Percentiles rank a stretch among this genome's conserved stretches.
Evolutionary conservation across 2,797 vertebrate genomes (phyloP).

Genomic region (Labroides dimidiatus): DNA sequence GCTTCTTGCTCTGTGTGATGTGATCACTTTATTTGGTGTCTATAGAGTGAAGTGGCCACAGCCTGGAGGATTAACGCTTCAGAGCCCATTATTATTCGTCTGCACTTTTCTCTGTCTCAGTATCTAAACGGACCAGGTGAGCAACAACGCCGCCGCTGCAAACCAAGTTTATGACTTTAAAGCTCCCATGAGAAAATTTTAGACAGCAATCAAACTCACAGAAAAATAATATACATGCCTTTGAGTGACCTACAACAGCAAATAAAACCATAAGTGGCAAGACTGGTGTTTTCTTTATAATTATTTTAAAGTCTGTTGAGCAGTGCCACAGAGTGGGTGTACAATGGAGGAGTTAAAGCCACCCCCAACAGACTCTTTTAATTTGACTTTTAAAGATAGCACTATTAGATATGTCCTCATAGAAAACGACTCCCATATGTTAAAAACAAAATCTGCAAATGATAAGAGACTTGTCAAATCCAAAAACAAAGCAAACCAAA

Average conservation of each 20-base stretch:
- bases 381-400: no score
- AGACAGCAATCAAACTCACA: neutral
- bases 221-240: neutral
- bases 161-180: neutral
- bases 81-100: conserved; percentile 91
- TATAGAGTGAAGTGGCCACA: conserved; percentile 90
- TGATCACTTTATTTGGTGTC: conserved; percentile 19
- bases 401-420: no score
- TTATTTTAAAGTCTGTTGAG: neutral
- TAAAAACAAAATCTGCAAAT: neutral
- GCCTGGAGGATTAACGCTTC: conserved; percentile 93
- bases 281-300: neutral
- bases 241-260: neutral
- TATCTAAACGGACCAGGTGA: conserved; percentile 96
- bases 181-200: neutral
- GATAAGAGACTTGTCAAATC: neutral
- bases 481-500: neutral
- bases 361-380: no score
- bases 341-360: no score
- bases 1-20: neutral
- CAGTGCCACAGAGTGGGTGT: neutral
- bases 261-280: neutral
- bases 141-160: conserved; percentile 35
- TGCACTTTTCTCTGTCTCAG: conserved; percentile 93
- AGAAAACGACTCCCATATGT: neutral